phyloP scores from a whole-genome alignment of 2,797 vertebrate species.

The Morelia viridis region DNA sequence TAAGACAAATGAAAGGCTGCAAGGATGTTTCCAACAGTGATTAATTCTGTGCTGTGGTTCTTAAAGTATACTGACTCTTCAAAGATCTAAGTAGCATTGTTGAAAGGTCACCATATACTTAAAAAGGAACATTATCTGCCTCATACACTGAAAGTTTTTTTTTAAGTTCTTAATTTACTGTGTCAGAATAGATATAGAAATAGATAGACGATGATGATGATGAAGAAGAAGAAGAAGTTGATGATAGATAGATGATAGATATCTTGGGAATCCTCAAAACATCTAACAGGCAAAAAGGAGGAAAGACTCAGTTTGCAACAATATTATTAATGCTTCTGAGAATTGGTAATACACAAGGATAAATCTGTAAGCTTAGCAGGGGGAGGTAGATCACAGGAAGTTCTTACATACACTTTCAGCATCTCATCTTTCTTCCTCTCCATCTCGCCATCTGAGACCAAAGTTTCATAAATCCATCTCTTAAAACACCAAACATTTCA shows the following conservation, averaged over 20 bases:
- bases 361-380: not conserved
- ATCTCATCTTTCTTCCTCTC: too few relatives aligned
- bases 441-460: too few relatives aligned
- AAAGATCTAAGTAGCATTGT: constrained; percentile 24
- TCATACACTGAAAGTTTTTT: not conserved
- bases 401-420: not conserved
- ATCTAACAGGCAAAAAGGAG: not conserved
- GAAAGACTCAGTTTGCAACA: not conserved
- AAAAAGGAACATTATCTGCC: constrained; percentile 24
- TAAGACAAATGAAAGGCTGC: constrained; percentile 36
- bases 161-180: constrained; percentile 25
- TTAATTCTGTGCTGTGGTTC: not conserved
- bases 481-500: not conserved
- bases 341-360: not conserved
- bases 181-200: not conserved
- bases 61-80: not conserved
- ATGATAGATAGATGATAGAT: not conserved
- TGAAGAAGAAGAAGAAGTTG: too few relatives aligned
- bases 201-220: too few relatives aligned
- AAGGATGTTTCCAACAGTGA: constrained; percentile 21
- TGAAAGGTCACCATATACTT: constrained; percentile 33
- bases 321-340: not conserved
- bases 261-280: not conserved
- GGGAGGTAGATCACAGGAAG: not conserved
- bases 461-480: not conserved